Conservation (phyloP, 2,888 invertebrate genomes). For the Globia sparganii region DNA sequence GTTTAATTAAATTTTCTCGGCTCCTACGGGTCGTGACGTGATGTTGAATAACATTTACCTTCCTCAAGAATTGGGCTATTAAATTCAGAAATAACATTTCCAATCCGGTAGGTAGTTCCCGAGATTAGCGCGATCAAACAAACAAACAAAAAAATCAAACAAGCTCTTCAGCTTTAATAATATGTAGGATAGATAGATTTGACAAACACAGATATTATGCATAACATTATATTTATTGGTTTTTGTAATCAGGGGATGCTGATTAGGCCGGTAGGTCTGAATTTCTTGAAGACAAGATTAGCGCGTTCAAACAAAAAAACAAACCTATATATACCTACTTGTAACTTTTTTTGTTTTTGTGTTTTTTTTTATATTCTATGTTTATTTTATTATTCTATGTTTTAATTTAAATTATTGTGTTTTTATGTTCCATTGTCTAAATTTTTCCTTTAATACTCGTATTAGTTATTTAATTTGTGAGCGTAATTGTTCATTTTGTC, state of each 20-base stretch:
- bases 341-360: no score
- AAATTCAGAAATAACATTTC: not conserved
- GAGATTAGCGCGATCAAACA: not conserved
- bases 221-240: not conserved
- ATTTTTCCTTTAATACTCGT: no score
- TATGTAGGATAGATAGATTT: no score
- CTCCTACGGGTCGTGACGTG: not conserved
- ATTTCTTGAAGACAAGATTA: not conserved
- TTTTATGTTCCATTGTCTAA: no score
- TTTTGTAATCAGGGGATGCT: not conserved
- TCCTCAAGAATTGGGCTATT: not conserved
- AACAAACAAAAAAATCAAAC: not conserved
- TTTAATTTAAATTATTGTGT: no score
- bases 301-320: no score
- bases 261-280: not conserved
- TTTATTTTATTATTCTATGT: no score
- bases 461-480: no score
- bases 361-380: no score
- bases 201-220: not conserved
- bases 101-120: not conserved
- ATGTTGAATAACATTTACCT: not conserved
- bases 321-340: no score
- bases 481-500: no score
- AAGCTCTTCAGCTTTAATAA: not conserved
- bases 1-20: not conserved